Evolutionary conservation across 2,113 vertebrate genomes (phyloP), one percentile per base, ranked within the genome.

Genomic region (Ramphastos sulfuratus): DNA sequence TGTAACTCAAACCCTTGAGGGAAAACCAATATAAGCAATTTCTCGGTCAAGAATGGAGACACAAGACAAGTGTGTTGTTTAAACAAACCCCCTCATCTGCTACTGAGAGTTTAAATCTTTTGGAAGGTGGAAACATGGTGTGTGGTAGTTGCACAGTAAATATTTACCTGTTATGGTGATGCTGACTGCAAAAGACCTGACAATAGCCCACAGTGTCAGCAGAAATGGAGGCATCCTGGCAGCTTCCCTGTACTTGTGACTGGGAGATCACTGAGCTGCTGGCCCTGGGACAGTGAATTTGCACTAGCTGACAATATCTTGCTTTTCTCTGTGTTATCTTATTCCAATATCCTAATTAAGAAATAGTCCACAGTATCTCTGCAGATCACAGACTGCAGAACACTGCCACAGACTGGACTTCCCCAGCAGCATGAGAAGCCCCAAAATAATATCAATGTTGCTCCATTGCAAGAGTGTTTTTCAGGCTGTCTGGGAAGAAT

Each of bases 1-100:
- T 10, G 74, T 88, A 87, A 94, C 78, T 82, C 84, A 72, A 71
- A 37, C 67, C 78, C 94, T 87, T 70, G 52, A 93, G 95, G 84
- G 89, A 95, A 92, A 83, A 77, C 46, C 61, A 85, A 89, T 74
- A 71, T 10, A 83, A 90, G 76, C 60, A 59, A 20, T 77, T 94
- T 89, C 64, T 87, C 52, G 35, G 58, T 85, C 76, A 73, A 67
- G 88, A 80, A 64, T 10, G 44, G 82, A 94, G 56, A 46, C 52
- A 58, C 73, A 56, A 73, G 56, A 60, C 39, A 60, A 52, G 21
- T 3, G 0, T 80, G 55, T 55, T 71, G 12, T 91, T 80, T 64
- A 74, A 86, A 77, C 23, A 63, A 82, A 85, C 83, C 44, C 50
- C 11, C 12, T 31, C 0, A 1, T n/a, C 75, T 81, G 56, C 31